These are phyloP conservation scores for Eriocheir sinensis DNA, from an alignment of 1,140 invertebrate genomes.

Conservation along the genomic window DNA sequence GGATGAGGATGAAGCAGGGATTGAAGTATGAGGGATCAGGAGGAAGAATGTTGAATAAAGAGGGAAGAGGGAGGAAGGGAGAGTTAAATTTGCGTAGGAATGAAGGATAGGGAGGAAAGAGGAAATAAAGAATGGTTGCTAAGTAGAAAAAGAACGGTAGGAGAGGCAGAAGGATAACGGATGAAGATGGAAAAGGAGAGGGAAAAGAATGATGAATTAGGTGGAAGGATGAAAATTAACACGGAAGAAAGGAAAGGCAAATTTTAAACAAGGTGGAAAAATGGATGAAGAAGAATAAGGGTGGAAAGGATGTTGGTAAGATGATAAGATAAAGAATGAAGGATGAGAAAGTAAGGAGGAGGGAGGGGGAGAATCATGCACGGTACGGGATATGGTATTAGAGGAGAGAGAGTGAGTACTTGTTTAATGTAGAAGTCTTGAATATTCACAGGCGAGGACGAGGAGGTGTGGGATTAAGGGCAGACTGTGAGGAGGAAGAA, in stretches of 20 bases:
- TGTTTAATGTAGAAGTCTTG: no score
- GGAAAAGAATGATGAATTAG: background rate
- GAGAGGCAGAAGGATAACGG: background rate
- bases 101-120: no score
- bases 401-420: background rate
- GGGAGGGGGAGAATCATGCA: background rate
- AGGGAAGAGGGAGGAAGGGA: background rate
- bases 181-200: background rate
- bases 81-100: no score
- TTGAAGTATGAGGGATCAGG: background rate
- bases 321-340: background rate
- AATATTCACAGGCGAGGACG: background rate
- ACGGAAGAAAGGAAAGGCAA: background rate
- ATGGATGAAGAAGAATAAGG: background rate
- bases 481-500: background rate
- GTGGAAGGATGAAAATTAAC: background rate
- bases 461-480: background rate
- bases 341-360: background rate
- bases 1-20: background rate
- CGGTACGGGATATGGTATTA: no score
- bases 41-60: no score
- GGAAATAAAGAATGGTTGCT: no score
- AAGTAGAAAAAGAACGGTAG: background rate
- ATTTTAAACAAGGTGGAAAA: no score
- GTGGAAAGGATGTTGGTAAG: background rate